Percentiles rank a stretch among this genome's conserved stretches.
Conservation (phyloP, 35 echinoderm and acorn worm species). For the Acanthaster planci region DNA sequence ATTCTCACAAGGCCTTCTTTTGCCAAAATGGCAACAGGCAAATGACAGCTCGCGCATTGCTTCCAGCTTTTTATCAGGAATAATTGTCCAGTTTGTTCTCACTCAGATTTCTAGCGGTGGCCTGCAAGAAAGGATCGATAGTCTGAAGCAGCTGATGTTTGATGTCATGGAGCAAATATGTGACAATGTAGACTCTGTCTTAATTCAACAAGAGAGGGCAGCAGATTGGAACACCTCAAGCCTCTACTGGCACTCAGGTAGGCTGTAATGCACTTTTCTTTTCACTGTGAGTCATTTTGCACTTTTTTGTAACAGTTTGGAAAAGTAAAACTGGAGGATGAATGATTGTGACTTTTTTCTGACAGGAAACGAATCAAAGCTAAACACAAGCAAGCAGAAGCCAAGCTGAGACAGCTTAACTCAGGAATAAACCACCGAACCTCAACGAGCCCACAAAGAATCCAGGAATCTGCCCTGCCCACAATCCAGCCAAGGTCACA, state of each 20-base stretch:
- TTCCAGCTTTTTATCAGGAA: not conserved
- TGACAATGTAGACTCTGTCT: constrained; percentile 40
- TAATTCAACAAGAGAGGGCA: constrained; percentile 16
- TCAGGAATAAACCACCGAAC: not conserved
- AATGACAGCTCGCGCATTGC: no score
- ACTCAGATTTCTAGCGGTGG: constrained; percentile 50
- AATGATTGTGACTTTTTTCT: no score
- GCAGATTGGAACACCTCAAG: constrained; percentile 35
- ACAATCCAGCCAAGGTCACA: not conserved
- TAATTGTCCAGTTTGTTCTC: not conserved
- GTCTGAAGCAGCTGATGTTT: constrained; percentile 46
- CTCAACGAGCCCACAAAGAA: not conserved
- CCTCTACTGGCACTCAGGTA: constrained; percentile 66
- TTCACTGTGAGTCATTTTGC: no score
- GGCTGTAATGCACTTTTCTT: not conserved
- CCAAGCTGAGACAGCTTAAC: constrained; percentile 50
- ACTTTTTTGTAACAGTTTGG: no score
- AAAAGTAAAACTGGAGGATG: no score
- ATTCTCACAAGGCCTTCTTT: no score
- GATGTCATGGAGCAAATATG: constrained; percentile 72
- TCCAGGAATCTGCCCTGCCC: not conserved
- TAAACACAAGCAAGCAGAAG: constrained; percentile 72
- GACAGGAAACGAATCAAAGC: constrained; percentile 72
- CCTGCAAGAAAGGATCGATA: constrained; percentile 48
- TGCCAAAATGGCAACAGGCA: no score